Evolutionary conservation across 2,797 vertebrate species (phyloP).

Genomic region (Pipistrellus pygmaeus): DNA sequence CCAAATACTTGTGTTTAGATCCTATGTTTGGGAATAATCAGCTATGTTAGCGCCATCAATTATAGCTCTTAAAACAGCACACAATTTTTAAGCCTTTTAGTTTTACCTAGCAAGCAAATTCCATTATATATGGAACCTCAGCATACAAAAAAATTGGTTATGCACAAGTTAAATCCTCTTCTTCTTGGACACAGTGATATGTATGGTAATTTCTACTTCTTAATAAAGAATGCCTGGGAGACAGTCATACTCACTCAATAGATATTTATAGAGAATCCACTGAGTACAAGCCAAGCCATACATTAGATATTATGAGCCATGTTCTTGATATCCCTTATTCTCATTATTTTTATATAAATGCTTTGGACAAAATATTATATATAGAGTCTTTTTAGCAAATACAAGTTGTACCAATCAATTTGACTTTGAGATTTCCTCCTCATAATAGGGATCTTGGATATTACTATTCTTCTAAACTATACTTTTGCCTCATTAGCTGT

Average conservation of each 20-base stretch:
- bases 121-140: neutral
- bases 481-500: conserved; percentile 23
- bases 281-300: neutral
- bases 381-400: conserved; percentile 18
- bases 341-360: neutral
- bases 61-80: conserved; percentile 1
- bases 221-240: neutral
- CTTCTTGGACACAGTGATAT: neutral
- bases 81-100: neutral
- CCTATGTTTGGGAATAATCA: neutral
- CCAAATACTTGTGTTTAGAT: neutral
- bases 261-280: neutral
- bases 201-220: neutral
- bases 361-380: conserved; percentile 22
- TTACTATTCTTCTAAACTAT: neutral
- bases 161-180: neutral
- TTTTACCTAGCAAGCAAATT: conserved; percentile 26
- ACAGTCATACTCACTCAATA: neutral
- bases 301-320: neutral
- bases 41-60: neutral
- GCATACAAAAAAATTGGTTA: neutral
- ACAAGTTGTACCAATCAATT: neutral
- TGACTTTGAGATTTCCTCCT: conserved; percentile 21
- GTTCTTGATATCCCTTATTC: neutral
- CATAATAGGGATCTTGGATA: neutral